These are phyloP conservation scores for Cancer borealis DNA, from an alignment of 2,888 invertebrate genomes.

Conservation along the genomic window DNA sequence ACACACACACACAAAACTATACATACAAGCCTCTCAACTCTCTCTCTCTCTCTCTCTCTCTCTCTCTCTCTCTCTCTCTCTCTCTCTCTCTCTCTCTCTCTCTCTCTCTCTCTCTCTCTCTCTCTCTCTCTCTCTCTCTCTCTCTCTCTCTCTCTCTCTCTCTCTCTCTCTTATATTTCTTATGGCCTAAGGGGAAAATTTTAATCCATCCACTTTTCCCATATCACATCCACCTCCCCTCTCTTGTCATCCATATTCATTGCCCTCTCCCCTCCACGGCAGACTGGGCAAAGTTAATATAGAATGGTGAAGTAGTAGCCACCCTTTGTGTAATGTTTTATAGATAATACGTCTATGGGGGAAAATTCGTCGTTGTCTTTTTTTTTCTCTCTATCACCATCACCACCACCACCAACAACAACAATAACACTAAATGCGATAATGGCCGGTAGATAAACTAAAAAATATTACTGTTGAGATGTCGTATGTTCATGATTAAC, in stretches of 20 bases:
- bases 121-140: slow-evolving; percentile 44
- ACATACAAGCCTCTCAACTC: background rate
- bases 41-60: background rate
- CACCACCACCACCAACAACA: no score
- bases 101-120: slow-evolving; percentile 45
- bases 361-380: no score
- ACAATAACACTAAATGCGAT: no score
- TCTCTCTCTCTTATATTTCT: background rate
- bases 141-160: background rate
- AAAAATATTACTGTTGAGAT: no score
- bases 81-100: slow-evolving; percentile 26
- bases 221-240: background rate
- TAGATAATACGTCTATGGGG: background rate
- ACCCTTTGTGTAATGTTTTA: background rate
- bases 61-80: slow-evolving; percentile 45
- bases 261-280: background rate
- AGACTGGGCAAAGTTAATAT: background rate
- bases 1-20: no score
- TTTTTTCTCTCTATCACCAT: no score
- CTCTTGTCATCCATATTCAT: slow-evolving; percentile 10
- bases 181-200: background rate
- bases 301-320: background rate
- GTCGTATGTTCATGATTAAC: no score
- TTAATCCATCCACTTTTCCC: slow-evolving; percentile 14
- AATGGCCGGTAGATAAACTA: no score